These are phyloP conservation scores for Mobula birostris DNA, from an alignment of 2,113 vertebrate genomes.

Conservation along the genomic window DNA sequence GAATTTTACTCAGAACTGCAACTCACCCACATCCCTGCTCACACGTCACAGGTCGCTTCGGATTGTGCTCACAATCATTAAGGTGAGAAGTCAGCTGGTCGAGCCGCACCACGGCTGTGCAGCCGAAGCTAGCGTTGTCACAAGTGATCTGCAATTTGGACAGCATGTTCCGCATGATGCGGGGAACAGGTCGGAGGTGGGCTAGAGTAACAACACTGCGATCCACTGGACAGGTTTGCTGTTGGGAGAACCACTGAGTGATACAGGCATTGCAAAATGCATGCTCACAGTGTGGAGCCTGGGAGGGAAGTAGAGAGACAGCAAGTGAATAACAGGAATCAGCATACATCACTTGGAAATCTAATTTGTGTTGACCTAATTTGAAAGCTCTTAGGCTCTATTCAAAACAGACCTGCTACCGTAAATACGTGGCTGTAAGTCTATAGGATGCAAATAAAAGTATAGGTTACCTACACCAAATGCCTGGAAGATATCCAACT, in stretches of 20 bases:
- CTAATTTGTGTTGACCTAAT: not conserved
- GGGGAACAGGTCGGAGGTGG: constrained; percentile 89
- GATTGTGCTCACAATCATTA: constrained; percentile 95
- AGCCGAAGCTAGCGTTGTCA: constrained; percentile 91
- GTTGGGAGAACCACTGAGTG: constrained; percentile 97
- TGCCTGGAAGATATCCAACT: no score
- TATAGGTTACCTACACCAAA: not conserved
- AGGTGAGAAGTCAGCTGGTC: constrained; percentile 95
- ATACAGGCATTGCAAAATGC: constrained; percentile 99
- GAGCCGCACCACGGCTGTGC: constrained; percentile 80
- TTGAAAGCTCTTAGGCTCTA: not conserved
- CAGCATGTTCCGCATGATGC: constrained; percentile 99
- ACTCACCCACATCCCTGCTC: constrained; percentile 92
- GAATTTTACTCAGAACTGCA: no score
- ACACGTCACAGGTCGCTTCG: constrained; percentile 88
- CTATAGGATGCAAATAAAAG: not conserved
- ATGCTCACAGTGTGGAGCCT: constrained; percentile 97
- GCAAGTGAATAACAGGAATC: not conserved
- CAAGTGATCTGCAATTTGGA: constrained; percentile 95
- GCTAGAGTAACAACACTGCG: constrained; percentile 94
- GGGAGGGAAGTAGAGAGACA: constrained; percentile 13
- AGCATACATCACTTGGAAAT: not conserved
- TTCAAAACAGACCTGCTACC: not conserved
- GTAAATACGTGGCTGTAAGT: not conserved
- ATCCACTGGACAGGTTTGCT: constrained; percentile 96